Evolutionary conservation across 2,797 vertebrate genomes (phyloP).

Genomic region (Pseudopleuronectes americanus): DNA sequence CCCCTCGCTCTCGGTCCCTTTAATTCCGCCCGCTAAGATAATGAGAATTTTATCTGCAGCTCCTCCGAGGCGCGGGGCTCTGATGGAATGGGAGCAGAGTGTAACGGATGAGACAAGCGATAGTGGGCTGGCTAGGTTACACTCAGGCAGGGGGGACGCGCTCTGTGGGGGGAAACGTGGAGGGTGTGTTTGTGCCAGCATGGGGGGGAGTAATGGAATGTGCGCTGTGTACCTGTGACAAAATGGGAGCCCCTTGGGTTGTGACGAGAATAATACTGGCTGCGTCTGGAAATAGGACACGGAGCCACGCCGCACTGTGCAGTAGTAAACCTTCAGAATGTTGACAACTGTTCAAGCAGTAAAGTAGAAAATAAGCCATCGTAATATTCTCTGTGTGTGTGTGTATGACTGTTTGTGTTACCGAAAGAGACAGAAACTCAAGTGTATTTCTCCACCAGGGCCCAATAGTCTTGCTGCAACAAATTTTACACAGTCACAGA

Average conservation of each 20-base stretch:
- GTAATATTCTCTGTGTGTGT: neutral
- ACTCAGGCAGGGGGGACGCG: slow-evolving; percentile 48
- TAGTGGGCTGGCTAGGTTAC: slow-evolving; percentile 69
- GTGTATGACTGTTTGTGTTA: neutral
- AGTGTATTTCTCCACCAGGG: too few species aligned
- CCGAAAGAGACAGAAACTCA: neutral
- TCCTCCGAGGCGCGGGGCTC: slow-evolving; percentile 75
- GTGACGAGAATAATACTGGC: slow-evolving; percentile 56
- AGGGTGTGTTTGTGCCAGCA: slow-evolving; percentile 44
- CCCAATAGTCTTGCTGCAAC: too few species aligned
- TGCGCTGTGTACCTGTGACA: slow-evolving; percentile 66
- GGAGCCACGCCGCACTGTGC: slow-evolving; percentile 31
- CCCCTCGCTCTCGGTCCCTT: slow-evolving; percentile 71
- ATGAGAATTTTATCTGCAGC: slow-evolving; percentile 84
- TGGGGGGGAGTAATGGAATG: slow-evolving; percentile 70
- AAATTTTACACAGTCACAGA: too few species aligned
- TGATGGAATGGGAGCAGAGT: slow-evolving; percentile 85
- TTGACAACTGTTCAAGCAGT: slow-evolving; percentile 14
- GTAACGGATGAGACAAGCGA: slow-evolving; percentile 83
- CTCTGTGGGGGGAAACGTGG: slow-evolving; percentile 67
- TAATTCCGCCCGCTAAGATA: slow-evolving; percentile 83
- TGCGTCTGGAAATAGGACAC: slow-evolving; percentile 59
- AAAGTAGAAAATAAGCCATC: slow-evolving; percentile 2
- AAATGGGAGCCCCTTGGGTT: slow-evolving; percentile 65
- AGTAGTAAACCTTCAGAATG: slow-evolving; percentile 16